Evolutionary conservation across 2,797 vertebrate genomes (phyloP).

Genomic region (Microctenopoma lineatum): DNA sequence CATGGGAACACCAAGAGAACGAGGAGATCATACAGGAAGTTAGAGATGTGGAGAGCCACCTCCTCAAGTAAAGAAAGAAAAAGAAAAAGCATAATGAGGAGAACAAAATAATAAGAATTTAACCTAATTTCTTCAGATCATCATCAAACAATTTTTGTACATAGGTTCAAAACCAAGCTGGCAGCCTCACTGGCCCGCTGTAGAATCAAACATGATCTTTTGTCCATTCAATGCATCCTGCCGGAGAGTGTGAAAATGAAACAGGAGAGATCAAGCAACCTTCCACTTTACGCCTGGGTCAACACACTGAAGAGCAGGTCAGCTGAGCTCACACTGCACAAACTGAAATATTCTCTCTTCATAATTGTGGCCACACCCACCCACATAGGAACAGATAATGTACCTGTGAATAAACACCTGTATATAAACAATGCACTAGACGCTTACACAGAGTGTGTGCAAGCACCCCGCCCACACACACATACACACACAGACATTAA

Average conservation of each 20-base stretch:
- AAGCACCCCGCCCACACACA: conserved; percentile 6
- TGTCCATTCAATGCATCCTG: conserved; percentile 85
- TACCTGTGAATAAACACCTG: conserved; percentile 26
- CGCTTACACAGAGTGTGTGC: conserved; percentile 19
- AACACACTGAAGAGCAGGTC: conserved; percentile 84
- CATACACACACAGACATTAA: conserved; percentile 47
- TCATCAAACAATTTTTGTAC: conserved; percentile 30
- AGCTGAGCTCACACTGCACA: conserved; percentile 1
- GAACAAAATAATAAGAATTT: not conserved
- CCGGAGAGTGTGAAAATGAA: conserved; percentile 85
- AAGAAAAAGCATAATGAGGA: not conserved
- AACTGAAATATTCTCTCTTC: not conserved
- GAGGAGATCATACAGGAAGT: conserved; percentile 83
- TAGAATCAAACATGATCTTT: conserved; percentile 87
- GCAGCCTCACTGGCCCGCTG: conserved; percentile 89
- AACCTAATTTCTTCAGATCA: too few species aligned
- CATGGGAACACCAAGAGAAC: conserved; percentile 64
- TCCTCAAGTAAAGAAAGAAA: conserved; percentile 79
- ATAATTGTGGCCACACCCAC: not conserved
- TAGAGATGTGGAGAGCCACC: conserved; percentile 82
- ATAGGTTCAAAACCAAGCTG: conserved; percentile 87
- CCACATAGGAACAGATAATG: not conserved
- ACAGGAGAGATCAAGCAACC: conserved; percentile 83
- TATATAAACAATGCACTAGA: conserved; percentile 33
- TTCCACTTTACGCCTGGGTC: conserved; percentile 90